These are phyloP conservation scores for Physeter macrocephalus DNA, from an alignment of 2,113 vertebrate species.

Conservation along the genomic window DNA sequence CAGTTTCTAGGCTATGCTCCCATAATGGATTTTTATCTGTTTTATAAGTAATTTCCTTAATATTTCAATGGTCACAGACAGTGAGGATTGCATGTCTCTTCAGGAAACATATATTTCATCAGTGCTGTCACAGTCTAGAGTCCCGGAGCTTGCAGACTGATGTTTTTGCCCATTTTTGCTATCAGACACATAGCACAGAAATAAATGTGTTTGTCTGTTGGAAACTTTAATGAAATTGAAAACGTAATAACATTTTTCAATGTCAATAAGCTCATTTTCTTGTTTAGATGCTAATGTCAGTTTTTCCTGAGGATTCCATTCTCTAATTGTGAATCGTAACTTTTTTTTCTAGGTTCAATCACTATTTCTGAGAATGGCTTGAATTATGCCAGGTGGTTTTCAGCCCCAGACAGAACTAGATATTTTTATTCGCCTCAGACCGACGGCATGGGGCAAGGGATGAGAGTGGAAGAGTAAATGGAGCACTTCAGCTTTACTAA, in stretches of 20 bases:
- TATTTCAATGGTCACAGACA: constrained; percentile 66
- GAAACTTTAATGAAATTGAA: constrained; percentile 76
- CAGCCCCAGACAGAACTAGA: not conserved
- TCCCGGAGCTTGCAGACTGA: constrained; percentile 57
- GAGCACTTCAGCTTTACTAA: not conserved
- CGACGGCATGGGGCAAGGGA: not conserved
- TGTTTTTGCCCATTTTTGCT: constrained; percentile 71
- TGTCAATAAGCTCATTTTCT: constrained; percentile 65
- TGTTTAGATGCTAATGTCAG: constrained; percentile 46
- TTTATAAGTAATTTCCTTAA: constrained; percentile 77
- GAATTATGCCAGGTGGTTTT: not conserved
- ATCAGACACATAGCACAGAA: constrained; percentile 70
- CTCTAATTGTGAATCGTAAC: constrained; percentile 60
- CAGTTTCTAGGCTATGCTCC: constrained; percentile 46
- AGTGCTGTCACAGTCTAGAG: constrained; percentile 61
- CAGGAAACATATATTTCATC: constrained; percentile 70
- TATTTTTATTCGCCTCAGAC: constrained; percentile 8
- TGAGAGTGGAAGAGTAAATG: not conserved
- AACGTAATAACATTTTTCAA: constrained; percentile 65
- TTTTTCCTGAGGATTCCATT: constrained; percentile 57
- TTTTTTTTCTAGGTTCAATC: not conserved
- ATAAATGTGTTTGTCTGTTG: constrained; percentile 62
- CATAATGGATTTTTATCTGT: constrained; percentile 66
- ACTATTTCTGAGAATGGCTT: not conserved
- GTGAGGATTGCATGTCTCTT: constrained; percentile 53